Conservation (phyloP, 64 coral and sea anemone species). For the Pocillopora verrucosa region DNA sequence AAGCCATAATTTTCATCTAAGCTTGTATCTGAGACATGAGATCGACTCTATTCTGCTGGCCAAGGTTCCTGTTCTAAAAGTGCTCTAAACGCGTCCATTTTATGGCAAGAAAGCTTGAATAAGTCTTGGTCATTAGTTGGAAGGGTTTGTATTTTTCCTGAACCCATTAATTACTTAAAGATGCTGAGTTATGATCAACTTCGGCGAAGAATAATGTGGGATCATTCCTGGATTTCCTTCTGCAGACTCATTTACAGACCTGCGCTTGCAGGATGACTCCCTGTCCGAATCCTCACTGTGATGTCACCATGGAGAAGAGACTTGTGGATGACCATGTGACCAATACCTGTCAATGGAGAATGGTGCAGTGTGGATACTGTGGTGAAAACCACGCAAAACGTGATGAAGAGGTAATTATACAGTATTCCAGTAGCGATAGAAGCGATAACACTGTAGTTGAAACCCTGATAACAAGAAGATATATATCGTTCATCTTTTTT, state of each 20-base stretch:
- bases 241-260: slow-evolving; percentile 17
- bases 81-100: too few species aligned
- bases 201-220: too few species aligned
- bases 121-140: too few species aligned
- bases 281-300: slow-evolving; percentile 2
- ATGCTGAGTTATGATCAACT: too few species aligned
- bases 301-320: neutral
- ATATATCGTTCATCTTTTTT: neutral
- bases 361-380: slow-evolving; percentile 7
- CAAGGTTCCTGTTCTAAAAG: too few species aligned
- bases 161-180: neutral
- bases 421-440: too few species aligned
- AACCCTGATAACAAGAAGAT: neutral
- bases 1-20: too few species aligned
- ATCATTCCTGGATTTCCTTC: too few species aligned
- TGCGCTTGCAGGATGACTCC: neutral
- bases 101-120: too few species aligned
- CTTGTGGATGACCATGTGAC: slow-evolving; percentile 12
- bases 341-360: slow-evolving; percentile 2
- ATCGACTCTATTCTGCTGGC: too few species aligned
- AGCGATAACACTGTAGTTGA: too few species aligned
- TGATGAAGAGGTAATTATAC: slow-evolving; percentile 10
- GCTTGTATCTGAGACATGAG: too few species aligned
- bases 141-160: neutral
- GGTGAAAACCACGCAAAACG: neutral